phyloP scores from a whole-genome alignment of 2,113 vertebrate genomes.

The Oryzias celebensis region DNA sequence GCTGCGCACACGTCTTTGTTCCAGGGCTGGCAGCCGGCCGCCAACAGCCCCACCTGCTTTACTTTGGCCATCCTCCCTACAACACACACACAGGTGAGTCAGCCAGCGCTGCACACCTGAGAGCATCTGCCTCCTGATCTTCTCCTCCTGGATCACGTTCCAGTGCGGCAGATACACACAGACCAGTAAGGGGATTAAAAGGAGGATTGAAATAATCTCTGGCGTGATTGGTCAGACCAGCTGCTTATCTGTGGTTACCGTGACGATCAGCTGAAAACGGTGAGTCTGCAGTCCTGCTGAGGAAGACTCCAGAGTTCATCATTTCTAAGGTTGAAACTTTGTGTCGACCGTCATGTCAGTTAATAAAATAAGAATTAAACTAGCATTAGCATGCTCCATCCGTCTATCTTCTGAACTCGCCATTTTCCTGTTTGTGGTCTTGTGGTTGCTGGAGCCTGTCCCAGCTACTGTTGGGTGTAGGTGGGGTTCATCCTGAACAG shows the following conservation, averaged over 20 bases:
- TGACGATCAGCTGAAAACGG: neutral
- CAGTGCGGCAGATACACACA: too few relatives aligned
- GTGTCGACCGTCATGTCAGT: too few relatives aligned
- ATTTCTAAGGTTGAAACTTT: too few relatives aligned
- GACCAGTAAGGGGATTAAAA: conserved; percentile 45
- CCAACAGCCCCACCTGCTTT: conserved; percentile 93
- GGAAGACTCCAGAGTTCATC: too few relatives aligned
- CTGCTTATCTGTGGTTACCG: conserved; percentile 14
- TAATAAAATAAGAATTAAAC: too few relatives aligned
- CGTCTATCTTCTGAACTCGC: too few relatives aligned
- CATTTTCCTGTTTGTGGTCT: too few relatives aligned
- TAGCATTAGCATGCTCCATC: too few relatives aligned
- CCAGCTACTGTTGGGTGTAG: too few relatives aligned
- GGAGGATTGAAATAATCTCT: conserved; percentile 56
- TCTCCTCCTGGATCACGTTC: conserved; percentile 1
- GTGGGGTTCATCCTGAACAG: too few relatives aligned
- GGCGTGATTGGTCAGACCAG: conserved; percentile 43
- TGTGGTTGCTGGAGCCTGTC: too few relatives aligned
- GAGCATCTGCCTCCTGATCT: neutral
- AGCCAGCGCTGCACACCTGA: neutral
- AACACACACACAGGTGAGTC: conserved; percentile 12
- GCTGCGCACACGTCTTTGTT: conserved; percentile 97
- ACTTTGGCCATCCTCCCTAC: conserved; percentile 87
- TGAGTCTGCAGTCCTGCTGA: too few relatives aligned
- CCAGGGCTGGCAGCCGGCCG: conserved; percentile 97